Evolutionary conservation across 2,113 vertebrate genomes (phyloP), one percentile per base, ranked within the genome.

Genomic region (Sceloporus undulatus): DNA sequence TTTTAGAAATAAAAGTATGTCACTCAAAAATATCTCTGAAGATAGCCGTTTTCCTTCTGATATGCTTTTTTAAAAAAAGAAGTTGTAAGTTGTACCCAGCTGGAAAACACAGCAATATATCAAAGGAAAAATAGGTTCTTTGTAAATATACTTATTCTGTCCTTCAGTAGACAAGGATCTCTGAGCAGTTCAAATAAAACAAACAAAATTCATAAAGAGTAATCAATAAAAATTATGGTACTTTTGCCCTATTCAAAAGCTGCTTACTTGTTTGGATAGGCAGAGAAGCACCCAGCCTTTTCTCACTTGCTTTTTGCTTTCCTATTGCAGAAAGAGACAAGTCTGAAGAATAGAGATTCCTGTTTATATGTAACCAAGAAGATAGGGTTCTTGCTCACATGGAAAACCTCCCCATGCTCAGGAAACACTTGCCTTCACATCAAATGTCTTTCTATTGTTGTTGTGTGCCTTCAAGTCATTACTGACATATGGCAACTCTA

Each of bases 1-100:
- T 84, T 86, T 5, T 56, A 13, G n/a, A 76, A 87, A 93, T 75
- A n/a, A 86, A 91, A 91, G 74, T 54, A 14, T 56, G 8, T 70
- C 86, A 78, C 48, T 85, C 78, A 65, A 87, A 91, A 91, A 34
- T 82, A 78, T 78, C 73, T 82, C 71, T 29, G 66, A 86, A 90
- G 59, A 66, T 75, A 84, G 62, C 80, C 88, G 0, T 18, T 89
- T 66, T 81, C 9, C 25, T 66, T 81, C 62, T 0, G 13, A 86
- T 68, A 59, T 25, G n/a, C 80, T 88, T 91, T 19, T 81, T 90
- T 27, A 68, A 91, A 82, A 9, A 80, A 48, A 92, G 82, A 8
- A 76, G 21, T 42, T 76, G 23, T n/a, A 89, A 93, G 79, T 18
- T 62, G 27, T 38, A 73, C 25, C 34, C 2, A 52, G 79, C 34